Base-by-base conservation (phyloP, 92 coral and sea anemone species). In the Hydrozoanthus gracilis region DNA sequence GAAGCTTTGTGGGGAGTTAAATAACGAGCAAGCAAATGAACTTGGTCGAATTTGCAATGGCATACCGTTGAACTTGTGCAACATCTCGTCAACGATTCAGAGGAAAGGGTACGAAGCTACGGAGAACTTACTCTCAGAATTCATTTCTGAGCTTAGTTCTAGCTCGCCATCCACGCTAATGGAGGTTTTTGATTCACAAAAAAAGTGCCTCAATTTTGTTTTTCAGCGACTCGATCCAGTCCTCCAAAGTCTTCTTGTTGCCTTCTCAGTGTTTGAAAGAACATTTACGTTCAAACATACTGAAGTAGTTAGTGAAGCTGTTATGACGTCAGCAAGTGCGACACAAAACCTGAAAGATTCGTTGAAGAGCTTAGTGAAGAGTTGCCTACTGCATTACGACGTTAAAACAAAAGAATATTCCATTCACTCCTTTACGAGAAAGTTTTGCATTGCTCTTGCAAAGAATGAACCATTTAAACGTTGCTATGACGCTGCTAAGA, bases 191-290 rank as follows among this genome's bases (percentile, higher is more conserved):
- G 0, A 7, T 62, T 51, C 82, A 50, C 44, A 73, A 4, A 85
- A 78, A 70, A 48, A 83, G 48, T 86, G 90, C 70, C 88, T 93
- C 12, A 39, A 77, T 8, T 44, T 74, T 46, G 77, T 51, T 58
- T 87, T 89, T 75, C 8, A 44, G 56, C 74, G 89, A 12, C 70
- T 93, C 67, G 62, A 44, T 14, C 56, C 55, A 27, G 60, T 68
- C 8, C 73, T 70, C 3, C 90, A 91, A 61, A 68, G 71, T 4
- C 69, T 89, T 8, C 86, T 93, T 3, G 75, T 91, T 3, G 84
- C 83, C 10, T 14, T 90, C 35, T 77, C 92, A 4, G 89, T 89
- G 35, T 88, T 92, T 72, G 89, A 91, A 4, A 62, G 77, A 45
- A 47, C 51, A 44, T 93, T 93, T 78, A 84, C 89, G 6, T 16